phyloP scores from a whole-genome alignment of 35 echinoderm and acorn worm species.

The Anneissia japonica region DNA sequence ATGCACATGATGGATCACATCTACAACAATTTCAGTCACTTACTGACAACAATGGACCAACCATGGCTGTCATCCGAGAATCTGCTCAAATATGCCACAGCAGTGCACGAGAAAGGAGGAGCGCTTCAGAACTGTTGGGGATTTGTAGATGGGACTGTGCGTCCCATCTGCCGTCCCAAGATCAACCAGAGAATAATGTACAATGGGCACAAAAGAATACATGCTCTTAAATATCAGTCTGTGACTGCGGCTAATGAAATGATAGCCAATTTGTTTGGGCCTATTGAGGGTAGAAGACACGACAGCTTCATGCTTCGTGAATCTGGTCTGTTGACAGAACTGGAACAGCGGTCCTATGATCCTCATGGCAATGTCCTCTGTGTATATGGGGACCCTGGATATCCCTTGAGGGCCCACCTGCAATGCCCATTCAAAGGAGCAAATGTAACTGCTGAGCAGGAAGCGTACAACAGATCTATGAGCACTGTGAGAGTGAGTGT shows the following conservation, averaged over 20 bases:
- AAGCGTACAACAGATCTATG: slow-evolving; percentile 9
- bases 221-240: slow-evolving; percentile 11
- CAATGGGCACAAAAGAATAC: slow-evolving; percentile 42
- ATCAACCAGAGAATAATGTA: slow-evolving; percentile 37
- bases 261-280: slow-evolving; percentile 1
- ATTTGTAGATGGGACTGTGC: background rate
- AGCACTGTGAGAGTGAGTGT: slow-evolving; percentile 27
- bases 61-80: background rate
- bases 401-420: background rate
- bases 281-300: slow-evolving; percentile 5
- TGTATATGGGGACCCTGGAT: too few species aligned
- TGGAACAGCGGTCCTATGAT: slow-evolving; percentile 29
- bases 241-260: background rate
- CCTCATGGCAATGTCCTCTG: slow-evolving; percentile 40
- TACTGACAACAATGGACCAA: background rate
- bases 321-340: background rate
- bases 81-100: background rate
- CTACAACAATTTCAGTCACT: background rate
- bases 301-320: background rate
- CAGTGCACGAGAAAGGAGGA: background rate
- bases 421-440: background rate
- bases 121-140: background rate
- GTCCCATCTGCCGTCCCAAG: slow-evolving; percentile 44
- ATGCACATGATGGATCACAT: too few species aligned
- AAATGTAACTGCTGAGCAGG: background rate